phyloP scores from a whole-genome alignment of 2,113 vertebrate genomes.

The Sitta europaea region DNA sequence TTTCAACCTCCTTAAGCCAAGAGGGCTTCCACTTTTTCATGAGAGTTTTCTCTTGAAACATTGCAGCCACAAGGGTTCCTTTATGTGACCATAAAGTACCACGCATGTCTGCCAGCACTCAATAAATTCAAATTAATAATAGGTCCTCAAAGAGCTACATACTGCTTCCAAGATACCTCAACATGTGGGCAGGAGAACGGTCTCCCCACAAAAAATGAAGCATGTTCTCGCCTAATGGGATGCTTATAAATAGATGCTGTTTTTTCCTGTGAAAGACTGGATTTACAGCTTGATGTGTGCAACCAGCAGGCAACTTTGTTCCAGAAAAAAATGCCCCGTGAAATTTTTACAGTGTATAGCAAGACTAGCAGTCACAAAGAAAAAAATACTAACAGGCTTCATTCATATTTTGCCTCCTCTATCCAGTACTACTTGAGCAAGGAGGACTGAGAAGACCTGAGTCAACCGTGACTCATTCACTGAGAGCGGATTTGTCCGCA shows the following conservation, averaged over 20 bases:
- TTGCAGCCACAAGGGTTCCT: constrained; percentile 29
- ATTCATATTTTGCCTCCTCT: not conserved
- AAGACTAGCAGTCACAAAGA: not conserved
- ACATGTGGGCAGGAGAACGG: not conserved
- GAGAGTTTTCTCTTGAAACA: constrained; percentile 15
- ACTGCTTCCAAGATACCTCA: constrained; percentile 21
- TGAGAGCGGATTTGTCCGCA: not conserved
- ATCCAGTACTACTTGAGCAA: not conserved
- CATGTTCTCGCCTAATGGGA: not conserved
- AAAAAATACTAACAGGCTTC: not conserved
- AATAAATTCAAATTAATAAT: constrained; percentile 54
- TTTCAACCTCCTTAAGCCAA: constrained; percentile 1
- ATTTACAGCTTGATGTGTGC: not conserved
- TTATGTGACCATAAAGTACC: constrained; percentile 12
- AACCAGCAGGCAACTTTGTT: not conserved
- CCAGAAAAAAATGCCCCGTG: not conserved
- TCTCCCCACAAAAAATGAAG: not conserved
- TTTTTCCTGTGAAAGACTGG: constrained; percentile 19
- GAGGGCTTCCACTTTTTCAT: not conserved
- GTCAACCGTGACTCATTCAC: not conserved
- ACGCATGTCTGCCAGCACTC: constrained; percentile 35
- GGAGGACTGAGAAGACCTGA: not conserved
- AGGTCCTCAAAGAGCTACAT: constrained; percentile 12
- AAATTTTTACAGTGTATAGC: not conserved
- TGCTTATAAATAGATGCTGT: constrained; percentile 4